phyloP scores from a whole-genome alignment of 2,888 invertebrate genomes.

The Podotricha telesiphe region DNA sequence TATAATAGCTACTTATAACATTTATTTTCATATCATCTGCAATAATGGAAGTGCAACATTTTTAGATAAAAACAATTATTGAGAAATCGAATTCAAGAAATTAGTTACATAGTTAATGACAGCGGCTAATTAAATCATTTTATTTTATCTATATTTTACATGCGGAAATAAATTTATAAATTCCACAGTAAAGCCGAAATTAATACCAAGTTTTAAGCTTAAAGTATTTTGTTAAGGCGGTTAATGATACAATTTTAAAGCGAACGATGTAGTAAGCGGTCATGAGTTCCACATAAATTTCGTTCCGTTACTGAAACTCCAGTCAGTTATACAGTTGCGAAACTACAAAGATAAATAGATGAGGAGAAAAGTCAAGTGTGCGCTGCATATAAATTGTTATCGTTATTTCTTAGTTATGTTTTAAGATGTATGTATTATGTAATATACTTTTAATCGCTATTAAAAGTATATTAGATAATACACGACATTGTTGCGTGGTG shows the following conservation, averaged over 20 bases:
- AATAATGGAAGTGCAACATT: no score
- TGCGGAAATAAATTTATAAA: no score
- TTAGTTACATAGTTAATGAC: no score
- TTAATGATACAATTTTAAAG: slow-evolving; percentile 29
- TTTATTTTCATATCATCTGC: no score
- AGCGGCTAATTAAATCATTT: no score
- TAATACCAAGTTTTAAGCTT: neutral
- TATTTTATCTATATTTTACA: no score
- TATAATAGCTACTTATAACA: no score
- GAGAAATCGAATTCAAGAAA: no score
- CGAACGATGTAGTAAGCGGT: slow-evolving; percentile 38
- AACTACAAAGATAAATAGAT: slow-evolving; percentile 63
- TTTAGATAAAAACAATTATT: no score
- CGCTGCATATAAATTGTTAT: slow-evolving; percentile 61
- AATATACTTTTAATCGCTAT: no score
- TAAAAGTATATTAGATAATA: slow-evolving; percentile 29
- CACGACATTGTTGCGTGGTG: neutral
- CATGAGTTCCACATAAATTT: slow-evolving; percentile 41
- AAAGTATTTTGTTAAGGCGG: slow-evolving; percentile 3
- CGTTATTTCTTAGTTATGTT: slow-evolving; percentile 45
- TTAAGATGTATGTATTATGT: slow-evolving; percentile 25
- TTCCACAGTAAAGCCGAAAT: neutral
- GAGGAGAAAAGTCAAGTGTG: slow-evolving; percentile 63
- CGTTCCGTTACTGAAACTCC: slow-evolving; percentile 36
- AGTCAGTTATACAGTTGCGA: slow-evolving; percentile 40